Evolutionary conservation across 1,140 invertebrate genomes (phyloP), one percentile per base, ranked within the genome.

Genomic region (Aphaenogaster ashmeadi): DNA sequence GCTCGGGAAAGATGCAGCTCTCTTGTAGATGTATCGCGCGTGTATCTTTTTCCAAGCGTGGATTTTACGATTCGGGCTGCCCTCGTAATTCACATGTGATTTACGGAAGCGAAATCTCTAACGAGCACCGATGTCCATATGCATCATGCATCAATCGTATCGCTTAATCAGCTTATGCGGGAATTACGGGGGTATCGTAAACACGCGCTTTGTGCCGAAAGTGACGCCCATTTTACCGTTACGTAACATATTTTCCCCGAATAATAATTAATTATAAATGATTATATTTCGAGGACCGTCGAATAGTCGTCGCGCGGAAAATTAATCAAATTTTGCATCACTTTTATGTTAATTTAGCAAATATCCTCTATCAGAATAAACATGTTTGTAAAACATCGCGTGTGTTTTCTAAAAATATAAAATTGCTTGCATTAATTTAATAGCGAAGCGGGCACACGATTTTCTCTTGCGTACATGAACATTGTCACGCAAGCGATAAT

Each of bases 111-210:
- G 15, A 44, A 71, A 81, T 81, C 38, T 44, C 38, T 44, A 67
- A 66, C 44, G 60, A 71, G 52, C 21, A 44, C 41, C 9, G 33
- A n/a, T 36, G 11, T 2, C 9, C 13, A 7, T 64, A 47, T 36
- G n/a, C 60, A 21, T 67, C 78, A 18, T 13, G 38, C 66, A 38
- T 71, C 38, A 56, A 56, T 81, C 13, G 52, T 44, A 41, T 71
- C 50, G 50, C 21, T 71, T 81, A 71, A 71, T 71, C 79, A 71
- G 64, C 38, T 81, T 81, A 81, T 33, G 18, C 50, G 50, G 18
- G 38, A 56, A 81, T 81, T 81, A 81, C 15, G 66, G 21, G 8
- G 52, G 52, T 71, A 56, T 69, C 15, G 66, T 54, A 60, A 81
- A 38, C 52, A 71, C 9, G 11, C 36, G 15, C 33, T 62, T 33